Evolutionary conservation across 2,113 vertebrate species (phyloP).

Genomic region (Thryonomys swinderianus): DNA sequence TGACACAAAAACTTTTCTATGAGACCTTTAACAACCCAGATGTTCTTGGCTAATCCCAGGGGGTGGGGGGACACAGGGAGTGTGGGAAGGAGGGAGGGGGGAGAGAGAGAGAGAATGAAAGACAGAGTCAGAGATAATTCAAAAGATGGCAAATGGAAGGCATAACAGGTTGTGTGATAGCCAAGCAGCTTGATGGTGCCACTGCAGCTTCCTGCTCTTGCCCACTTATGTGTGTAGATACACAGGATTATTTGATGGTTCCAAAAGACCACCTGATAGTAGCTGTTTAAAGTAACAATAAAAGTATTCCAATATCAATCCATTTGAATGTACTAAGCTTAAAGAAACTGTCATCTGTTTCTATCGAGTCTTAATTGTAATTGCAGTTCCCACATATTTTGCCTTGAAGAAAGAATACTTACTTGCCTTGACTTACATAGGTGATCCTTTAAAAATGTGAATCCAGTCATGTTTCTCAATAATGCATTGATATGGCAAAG

Average conservation of each 20-base stretch:
- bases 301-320: background rate
- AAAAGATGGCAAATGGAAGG: background rate
- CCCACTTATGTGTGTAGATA: background rate
- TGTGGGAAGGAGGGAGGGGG: too few relatives aligned
- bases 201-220: background rate
- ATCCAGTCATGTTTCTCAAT: background rate
- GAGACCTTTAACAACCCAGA: background rate
- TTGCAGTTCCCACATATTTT: background rate
- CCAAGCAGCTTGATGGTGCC: accelerated
- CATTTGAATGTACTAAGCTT: background rate
- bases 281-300: background rate
- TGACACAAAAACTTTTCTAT: background rate
- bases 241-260: background rate
- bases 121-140: too few relatives aligned
- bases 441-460: background rate
- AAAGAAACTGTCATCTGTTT: background rate
- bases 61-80: too few relatives aligned
- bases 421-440: background rate
- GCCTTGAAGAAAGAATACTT: background rate
- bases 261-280: background rate
- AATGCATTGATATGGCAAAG: background rate
- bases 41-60: too few relatives aligned
- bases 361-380: background rate
- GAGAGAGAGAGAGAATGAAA: too few relatives aligned
- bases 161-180: background rate